A percentile compares a stretch with the other conserved stretches of the same genome.
phyloP scores from a whole-genome alignment of 1,140 invertebrate genomes.

The Helicoverpa armigera region DNA sequence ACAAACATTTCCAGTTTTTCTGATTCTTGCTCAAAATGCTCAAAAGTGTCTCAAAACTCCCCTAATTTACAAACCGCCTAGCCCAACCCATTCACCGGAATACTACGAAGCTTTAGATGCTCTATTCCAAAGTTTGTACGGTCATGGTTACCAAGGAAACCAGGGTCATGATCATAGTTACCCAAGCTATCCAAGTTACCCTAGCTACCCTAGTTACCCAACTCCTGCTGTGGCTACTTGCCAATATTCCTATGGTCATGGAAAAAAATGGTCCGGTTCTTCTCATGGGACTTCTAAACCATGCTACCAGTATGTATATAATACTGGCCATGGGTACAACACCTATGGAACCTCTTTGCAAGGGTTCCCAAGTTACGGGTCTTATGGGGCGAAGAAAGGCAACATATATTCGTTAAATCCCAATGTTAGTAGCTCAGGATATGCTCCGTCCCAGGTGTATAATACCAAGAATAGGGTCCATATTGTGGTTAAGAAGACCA shows the following conservation, averaged over 20 bases:
- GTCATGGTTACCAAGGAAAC: conserved; percentile 51
- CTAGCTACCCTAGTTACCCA: not conserved
- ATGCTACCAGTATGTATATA: conserved; percentile 59
- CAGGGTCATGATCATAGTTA: conserved; percentile 29
- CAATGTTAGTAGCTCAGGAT: conserved; percentile 54
- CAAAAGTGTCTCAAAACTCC: conserved; percentile 77
- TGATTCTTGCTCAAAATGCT: conserved; percentile 78
- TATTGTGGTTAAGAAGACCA: conserved; percentile 69
- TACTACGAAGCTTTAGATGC: conserved; percentile 79
- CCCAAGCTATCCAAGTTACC: not conserved
- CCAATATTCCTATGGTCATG: conserved; percentile 54
- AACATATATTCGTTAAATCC: conserved; percentile 45
- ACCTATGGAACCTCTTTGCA: conserved; percentile 29
- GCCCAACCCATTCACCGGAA: conserved; percentile 73
- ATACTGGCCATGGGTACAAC: conserved; percentile 24
- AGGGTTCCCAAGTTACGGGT: conserved; percentile 47
- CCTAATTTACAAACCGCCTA: conserved; percentile 76
- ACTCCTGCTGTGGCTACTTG: not conserved
- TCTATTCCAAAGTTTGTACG: conserved; percentile 70
- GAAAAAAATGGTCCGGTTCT: conserved; percentile 59
- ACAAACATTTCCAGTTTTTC: conserved; percentile 74
- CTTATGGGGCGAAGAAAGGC: conserved; percentile 49
- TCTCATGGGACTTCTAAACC: conserved; percentile 49
- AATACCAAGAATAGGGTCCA: conserved; percentile 72
- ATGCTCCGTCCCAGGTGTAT: conserved; percentile 68